These are phyloP conservation scores for Adelosebastes latens DNA, from an alignment of 2,797 vertebrate genomes.

Conservation along the genomic window DNA sequence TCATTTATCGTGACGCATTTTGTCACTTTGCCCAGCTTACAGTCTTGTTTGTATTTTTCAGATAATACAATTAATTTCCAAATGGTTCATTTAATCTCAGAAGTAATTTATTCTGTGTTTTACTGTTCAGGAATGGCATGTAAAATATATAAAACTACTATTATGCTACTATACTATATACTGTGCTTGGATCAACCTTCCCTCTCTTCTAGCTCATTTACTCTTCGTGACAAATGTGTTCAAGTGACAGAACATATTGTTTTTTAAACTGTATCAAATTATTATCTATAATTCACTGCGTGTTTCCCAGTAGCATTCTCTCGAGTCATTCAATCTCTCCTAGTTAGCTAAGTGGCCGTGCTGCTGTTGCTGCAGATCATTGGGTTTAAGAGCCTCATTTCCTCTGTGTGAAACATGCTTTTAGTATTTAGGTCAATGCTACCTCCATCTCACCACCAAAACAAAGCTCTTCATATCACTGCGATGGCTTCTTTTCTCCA, in stretches of 20 bases:
- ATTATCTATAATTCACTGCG: constrained; percentile 7
- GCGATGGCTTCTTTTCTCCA: neutral
- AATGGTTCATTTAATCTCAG: neutral
- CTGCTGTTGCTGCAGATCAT: constrained; percentile 19
- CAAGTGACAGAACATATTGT: neutral
- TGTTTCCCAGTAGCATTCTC: constrained; percentile 8
- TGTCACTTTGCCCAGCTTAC: neutral
- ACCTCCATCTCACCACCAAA: constrained; percentile 33
- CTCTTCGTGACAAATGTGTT: constrained; percentile 1
- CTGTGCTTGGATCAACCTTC: neutral
- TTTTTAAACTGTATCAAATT: neutral
- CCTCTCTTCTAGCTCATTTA: neutral
- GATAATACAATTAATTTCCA: neutral
- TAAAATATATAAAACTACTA: neutral
- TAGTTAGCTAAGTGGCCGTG: constrained; percentile 19
- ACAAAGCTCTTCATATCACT: constrained; percentile 34
- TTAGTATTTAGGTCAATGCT: constrained; percentile 56
- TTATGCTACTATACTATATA: neutral
- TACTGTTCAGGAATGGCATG: neutral
- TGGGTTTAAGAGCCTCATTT: constrained; percentile 32
- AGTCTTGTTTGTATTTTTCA: neutral
- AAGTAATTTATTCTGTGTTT: neutral
- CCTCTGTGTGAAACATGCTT: constrained; percentile 42
- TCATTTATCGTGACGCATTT: neutral
- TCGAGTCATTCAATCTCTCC: constrained; percentile 23